Percentiles rank a stretch among this genome's conserved stretches.
Evolutionary conservation across 2,888 invertebrate species (phyloP).

Genomic region (Petrolisthes cinctipes): DNA sequence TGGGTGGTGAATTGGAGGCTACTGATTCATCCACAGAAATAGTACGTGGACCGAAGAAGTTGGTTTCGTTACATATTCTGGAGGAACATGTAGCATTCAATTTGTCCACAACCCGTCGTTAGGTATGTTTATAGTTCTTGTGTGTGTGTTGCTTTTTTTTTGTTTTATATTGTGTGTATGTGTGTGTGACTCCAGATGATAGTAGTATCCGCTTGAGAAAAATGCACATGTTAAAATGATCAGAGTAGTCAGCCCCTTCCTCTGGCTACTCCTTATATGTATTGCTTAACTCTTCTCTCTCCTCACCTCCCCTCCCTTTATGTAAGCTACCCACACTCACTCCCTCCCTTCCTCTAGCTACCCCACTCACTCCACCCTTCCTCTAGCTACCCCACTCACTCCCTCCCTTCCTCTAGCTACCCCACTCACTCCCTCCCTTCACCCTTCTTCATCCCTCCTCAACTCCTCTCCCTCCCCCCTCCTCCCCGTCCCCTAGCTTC

Average conservation of each 20-base stretch:
- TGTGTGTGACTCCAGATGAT: background rate
- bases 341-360: background rate
- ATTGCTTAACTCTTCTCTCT: no score
- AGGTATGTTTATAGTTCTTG: background rate
- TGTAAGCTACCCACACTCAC: background rate
- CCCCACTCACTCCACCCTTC: background rate
- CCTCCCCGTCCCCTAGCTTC: background rate
- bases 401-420: background rate
- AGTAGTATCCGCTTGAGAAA: conserved; percentile 15
- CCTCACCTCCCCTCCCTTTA: background rate
- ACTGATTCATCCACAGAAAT: no score
- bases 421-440: background rate
- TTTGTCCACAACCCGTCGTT: background rate
- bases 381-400: background rate
- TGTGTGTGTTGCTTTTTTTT: conserved; percentile 2
- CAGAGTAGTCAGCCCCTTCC: no score
- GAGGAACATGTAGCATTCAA: no score
- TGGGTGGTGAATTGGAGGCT: no score
- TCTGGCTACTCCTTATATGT: no score
- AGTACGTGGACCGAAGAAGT: no score
- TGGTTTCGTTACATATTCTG: no score
- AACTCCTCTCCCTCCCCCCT: background rate
- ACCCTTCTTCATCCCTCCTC: background rate
- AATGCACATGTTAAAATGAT: no score
- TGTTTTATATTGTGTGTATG: conserved; percentile 13